Evolutionary conservation across 2,113 vertebrate species (phyloP), one percentile per base, ranked within the genome.

Genomic region (Mobula birostris): DNA sequence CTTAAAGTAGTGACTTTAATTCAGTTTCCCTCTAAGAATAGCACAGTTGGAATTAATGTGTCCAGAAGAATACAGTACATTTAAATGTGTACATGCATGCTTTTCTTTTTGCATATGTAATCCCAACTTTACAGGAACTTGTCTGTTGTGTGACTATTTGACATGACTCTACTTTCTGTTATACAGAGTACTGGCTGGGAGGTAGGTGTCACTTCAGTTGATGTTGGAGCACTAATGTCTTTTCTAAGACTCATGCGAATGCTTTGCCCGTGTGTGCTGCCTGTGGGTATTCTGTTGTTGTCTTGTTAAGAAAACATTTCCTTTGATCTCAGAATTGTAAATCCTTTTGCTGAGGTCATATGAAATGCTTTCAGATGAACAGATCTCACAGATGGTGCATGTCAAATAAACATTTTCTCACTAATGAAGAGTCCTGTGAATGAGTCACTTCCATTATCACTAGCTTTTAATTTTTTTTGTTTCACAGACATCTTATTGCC

Each of bases 151-250:
- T 93, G 40, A 72, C 40, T 74, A 36, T 70, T 93, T 93, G 68
- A 93, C 68, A 48, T 74, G 91, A 74, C 40, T 93, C 70, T 97
- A 97, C 96, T 97, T 98, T 99, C 97, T 98, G 96, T 99, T 97
- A 99, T 96, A 99, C 99, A 99, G 99, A 99, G 99, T 97, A 99
- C 99, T 98, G 99, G 99, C 99, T 99, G 99, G 99, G 99, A 99
- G 99, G 99, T 99, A 99, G 98, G 99, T 99, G 97, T 97, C 95
- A 94, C 96, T 97, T 97, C 97, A 97, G 97, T 97, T 98, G 97
- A 97, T 97, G 95, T 93, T 96, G 97, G 96, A 96, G 95, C 96
- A 97, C 97, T 97, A 97, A 97, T 97, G 97, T 95, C 96, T 96
- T 95, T 95, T 95, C 96, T 96, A 96, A 96, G 95, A 96, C 96